These are phyloP conservation scores for Cosmopolites sordidus DNA, from an alignment of 2,888 invertebrate species.

Conservation along the genomic window DNA sequence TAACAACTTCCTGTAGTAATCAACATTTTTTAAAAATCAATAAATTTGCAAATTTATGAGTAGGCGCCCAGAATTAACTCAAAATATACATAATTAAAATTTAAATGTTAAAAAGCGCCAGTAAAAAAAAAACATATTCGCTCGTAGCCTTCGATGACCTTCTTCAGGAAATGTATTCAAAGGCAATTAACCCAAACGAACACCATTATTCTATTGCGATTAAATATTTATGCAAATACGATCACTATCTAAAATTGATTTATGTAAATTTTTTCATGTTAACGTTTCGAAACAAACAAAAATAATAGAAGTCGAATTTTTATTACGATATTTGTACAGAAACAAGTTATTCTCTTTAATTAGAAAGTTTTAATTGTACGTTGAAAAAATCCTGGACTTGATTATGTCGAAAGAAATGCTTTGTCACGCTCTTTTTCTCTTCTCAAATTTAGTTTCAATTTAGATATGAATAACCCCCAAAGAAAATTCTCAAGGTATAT, in stretches of 20 bases:
- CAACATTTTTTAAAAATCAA: background rate
- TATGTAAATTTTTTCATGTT: conserved; percentile 12
- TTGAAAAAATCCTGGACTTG: background rate
- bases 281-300: background rate
- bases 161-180: background rate
- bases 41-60: background rate
- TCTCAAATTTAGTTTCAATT: too few relatives aligned
- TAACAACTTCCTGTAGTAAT: too few relatives aligned
- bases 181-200: background rate
- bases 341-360: background rate
- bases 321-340: background rate
- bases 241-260: conserved; percentile 17
- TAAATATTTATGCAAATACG: conserved; percentile 16
- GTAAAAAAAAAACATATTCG: background rate
- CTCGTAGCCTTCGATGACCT: background rate
- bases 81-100: background rate
- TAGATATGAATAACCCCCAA: background rate
- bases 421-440: background rate
- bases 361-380: background rate
- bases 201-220: background rate
- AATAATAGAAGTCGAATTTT: background rate
- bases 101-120: background rate
- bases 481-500: background rate
- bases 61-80: background rate
- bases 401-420: background rate